Percentiles rank a stretch among this genome's conserved stretches.
phyloP scores from a whole-genome alignment of 2,797 vertebrate species.

The Ceryle rudis region DNA sequence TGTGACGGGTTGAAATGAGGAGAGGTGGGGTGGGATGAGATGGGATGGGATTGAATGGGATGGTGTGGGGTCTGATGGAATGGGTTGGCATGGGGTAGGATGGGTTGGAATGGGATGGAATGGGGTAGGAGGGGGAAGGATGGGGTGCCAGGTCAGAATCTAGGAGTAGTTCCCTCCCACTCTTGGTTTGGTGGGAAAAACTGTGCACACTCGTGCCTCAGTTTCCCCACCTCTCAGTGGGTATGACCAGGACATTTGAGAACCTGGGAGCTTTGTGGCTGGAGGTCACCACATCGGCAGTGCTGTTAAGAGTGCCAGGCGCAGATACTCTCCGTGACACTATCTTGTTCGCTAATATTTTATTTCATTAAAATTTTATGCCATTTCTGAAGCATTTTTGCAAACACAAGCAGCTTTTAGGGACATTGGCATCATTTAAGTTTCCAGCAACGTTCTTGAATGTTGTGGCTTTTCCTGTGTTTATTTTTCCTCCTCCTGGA shows the following conservation, averaged over 20 bases:
- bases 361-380: background rate
- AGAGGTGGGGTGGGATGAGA: background rate
- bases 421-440: background rate
- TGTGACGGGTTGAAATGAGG: background rate
- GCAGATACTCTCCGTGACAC: background rate
- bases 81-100: background rate
- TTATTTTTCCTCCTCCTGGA: conserved; percentile 16
- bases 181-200: background rate
- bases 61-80: background rate
- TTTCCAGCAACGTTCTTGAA: background rate
- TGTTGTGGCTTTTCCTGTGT: conserved; percentile 7
- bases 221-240: background rate
- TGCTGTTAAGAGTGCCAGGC: background rate
- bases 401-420: background rate
- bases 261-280: background rate
- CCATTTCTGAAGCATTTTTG: background rate
- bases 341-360: background rate
- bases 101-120: background rate
- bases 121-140: background rate
- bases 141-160: background rate
- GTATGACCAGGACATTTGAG: background rate
- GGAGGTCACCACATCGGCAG: background rate
- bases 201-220: fast-evolving
- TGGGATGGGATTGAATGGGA: background rate
- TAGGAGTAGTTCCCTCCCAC: background rate